These are phyloP conservation scores for Chaenocephalus aceratus DNA, from an alignment of 2,113 vertebrate genomes.

Conservation along the genomic window DNA sequence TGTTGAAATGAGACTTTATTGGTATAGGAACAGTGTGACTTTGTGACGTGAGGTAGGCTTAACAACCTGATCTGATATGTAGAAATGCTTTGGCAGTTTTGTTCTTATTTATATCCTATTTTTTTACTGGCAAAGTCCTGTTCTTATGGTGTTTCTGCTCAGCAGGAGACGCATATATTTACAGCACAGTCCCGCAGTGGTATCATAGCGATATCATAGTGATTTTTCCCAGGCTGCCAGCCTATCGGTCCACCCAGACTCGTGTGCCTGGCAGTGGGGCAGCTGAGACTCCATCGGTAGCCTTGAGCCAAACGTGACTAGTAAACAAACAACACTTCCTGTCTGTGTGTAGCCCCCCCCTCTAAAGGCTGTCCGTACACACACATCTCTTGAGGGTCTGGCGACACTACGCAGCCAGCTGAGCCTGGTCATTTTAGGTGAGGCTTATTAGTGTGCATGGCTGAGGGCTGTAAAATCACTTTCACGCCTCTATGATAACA, in stretches of 20 bases:
- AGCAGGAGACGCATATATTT: neutral
- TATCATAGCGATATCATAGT: neutral
- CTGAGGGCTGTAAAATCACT: constrained; percentile 39
- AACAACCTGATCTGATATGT: neutral
- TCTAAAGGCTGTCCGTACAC: constrained; percentile 17
- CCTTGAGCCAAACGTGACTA: constrained; percentile 26
- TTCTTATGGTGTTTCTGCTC: neutral
- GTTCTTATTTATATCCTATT: neutral
- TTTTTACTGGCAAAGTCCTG: neutral
- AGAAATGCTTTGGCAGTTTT: neutral
- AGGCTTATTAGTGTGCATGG: constrained; percentile 27
- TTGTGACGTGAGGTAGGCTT: neutral
- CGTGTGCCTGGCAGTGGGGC: neutral
- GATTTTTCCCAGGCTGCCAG: constrained; percentile 13
- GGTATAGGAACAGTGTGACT: too few species aligned
- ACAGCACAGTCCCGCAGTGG: neutral
- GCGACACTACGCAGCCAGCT: constrained; percentile 8
- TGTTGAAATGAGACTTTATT: neutral
- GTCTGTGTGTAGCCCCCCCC: constrained; percentile 3
- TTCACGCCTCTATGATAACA: constrained; percentile 44
- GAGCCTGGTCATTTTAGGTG: constrained; percentile 40
- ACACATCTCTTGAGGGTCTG: constrained; percentile 25
- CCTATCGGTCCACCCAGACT: neutral
- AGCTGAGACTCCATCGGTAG: constrained; percentile 21
- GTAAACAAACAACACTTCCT: constrained; percentile 42